Evolutionary conservation across 2,113 vertebrate genomes (phyloP).

Genomic region (Epinephelus lanceolatus): DNA sequence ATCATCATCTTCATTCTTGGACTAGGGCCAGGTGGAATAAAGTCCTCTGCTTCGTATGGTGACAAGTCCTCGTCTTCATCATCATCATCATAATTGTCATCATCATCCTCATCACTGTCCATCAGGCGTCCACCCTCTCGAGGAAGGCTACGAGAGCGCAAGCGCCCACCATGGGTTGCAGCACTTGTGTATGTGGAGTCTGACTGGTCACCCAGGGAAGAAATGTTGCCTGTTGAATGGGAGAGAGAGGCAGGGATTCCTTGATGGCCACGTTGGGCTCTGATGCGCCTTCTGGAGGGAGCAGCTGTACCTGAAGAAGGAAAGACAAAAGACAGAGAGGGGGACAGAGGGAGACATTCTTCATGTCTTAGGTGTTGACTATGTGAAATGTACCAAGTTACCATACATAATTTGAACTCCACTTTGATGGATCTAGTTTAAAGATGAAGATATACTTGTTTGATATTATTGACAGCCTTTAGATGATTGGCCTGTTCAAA

Average conservation of each 20-base stretch:
- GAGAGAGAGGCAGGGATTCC: slow-evolving; percentile 94
- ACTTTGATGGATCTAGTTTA: slow-evolving; percentile 19
- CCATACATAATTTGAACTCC: slow-evolving; percentile 19
- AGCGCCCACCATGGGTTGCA: slow-evolving; percentile 86
- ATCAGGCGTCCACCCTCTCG: slow-evolving; percentile 91
- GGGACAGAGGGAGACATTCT: slow-evolving; percentile 15
- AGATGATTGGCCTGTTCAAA: slow-evolving; percentile 27
- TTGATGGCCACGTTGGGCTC: slow-evolving; percentile 95
- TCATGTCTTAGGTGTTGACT: slow-evolving; percentile 16
- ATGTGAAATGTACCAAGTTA: neutral
- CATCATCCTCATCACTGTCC: slow-evolving; percentile 88
- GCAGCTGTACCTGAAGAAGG: slow-evolving; percentile 83
- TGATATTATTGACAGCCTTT: slow-evolving; percentile 17
- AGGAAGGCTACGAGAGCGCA: slow-evolving; percentile 95
- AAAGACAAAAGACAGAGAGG: slow-evolving; percentile 22
- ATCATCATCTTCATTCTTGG: slow-evolving; percentile 87
- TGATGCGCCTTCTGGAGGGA: slow-evolving; percentile 94
- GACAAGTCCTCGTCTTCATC: slow-evolving; percentile 87
- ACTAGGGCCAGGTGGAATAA: slow-evolving; percentile 86
- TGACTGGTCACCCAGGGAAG: slow-evolving; percentile 91
- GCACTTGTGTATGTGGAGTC: slow-evolving; percentile 87
- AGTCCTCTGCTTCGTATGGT: slow-evolving; percentile 90
- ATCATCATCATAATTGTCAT: slow-evolving; percentile 85
- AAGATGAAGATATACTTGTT: slow-evolving; percentile 24
- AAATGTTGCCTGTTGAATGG: slow-evolving; percentile 96